Base-by-base conservation (phyloP, 1,140 invertebrate species). In the Ridgeia piscesae region DNA sequence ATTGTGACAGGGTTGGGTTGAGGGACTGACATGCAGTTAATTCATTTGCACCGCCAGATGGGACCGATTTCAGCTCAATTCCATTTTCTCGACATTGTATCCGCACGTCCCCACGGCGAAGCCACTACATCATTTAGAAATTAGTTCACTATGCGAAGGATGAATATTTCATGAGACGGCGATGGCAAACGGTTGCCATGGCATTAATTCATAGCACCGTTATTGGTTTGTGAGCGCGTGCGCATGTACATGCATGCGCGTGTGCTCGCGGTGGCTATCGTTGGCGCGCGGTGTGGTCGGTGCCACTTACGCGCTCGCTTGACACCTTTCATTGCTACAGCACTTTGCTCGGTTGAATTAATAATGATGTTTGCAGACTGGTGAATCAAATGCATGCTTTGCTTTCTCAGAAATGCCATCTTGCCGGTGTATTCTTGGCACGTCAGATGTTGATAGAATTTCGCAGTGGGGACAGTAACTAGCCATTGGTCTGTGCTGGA, bases 1-100 rank as follows among this genome's bases (percentile, higher is more conserved):
- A 77, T 77, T 77, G 58, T 77, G 58, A 77, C 58, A 77, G 58
- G 58, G 58, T 77, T 77, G 58, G 27, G 2, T 77, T 77, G 58
- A 77, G 58, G 58, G 17, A 77, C 58, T 77, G 58, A 77, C 58
- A 31, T 77, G 58, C 58, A 77, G 58, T 77, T 77, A 77, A 77
- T 77, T 77, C 58, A 77, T 77, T 77, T 77, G 58, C 17, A 31
- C 11, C 58, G 58, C 58, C 58, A 77, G 58, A 77, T 77, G 58
- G 58, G 58, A 77, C 58, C 58, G 58, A 77, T 77, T 31, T 77
- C 17, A 4, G 58, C 58, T 77, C 58, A 77, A 77, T 77, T 77
- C 58, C 58, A 77, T 77, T 77, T 77, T 77, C 58, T 77, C 58
- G 58, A 77, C 58, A 77, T 77, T 77, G 58, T 77, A 77, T 77